These are phyloP conservation scores for Mugil cephalus DNA, from an alignment of 2,113 vertebrate species.

Conservation along the genomic window DNA sequence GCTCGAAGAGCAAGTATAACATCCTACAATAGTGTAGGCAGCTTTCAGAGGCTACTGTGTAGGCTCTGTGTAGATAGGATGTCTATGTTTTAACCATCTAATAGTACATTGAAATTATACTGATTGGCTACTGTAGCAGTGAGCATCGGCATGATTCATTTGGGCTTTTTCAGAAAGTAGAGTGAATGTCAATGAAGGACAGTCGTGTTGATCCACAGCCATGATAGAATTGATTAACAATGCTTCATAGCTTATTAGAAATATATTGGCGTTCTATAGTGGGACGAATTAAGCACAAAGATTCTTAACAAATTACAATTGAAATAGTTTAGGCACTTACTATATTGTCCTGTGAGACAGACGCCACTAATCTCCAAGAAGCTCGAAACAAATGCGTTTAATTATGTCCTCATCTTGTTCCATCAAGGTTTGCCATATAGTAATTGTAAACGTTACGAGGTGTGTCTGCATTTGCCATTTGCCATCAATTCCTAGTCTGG, in stretches of 20 bases:
- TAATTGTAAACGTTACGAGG: conserved; percentile 3
- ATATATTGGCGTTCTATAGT: too few relatives aligned
- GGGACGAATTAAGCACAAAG: conserved; percentile 12
- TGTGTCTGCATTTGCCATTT: conserved; percentile 22
- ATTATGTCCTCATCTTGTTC: conserved; percentile 43
- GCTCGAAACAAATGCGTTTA: conserved; percentile 38
- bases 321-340: conserved; percentile 19
- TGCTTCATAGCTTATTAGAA: too few relatives aligned
- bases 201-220: background rate
- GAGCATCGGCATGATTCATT: too few relatives aligned
- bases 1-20: too few relatives aligned
- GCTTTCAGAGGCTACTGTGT: too few relatives aligned
- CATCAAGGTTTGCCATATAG: conserved; percentile 20
- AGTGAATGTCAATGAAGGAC: background rate
- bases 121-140: too few relatives aligned
- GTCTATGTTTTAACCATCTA: too few relatives aligned
- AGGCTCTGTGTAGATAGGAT: too few relatives aligned
- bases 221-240: background rate
- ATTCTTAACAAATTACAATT: conserved; percentile 32
- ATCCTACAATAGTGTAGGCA: too few relatives aligned
- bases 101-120: too few relatives aligned
- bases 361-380: conserved; percentile 29
- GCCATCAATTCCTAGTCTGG: conserved; percentile 36
- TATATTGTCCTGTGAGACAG: conserved; percentile 9
- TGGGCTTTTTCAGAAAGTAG: too few relatives aligned